Percentiles rank a stretch among this genome's conserved stretches.
Conservation (phyloP, 2,113 vertebrate genomes). For the Lepisosteus oculatus region DNA sequence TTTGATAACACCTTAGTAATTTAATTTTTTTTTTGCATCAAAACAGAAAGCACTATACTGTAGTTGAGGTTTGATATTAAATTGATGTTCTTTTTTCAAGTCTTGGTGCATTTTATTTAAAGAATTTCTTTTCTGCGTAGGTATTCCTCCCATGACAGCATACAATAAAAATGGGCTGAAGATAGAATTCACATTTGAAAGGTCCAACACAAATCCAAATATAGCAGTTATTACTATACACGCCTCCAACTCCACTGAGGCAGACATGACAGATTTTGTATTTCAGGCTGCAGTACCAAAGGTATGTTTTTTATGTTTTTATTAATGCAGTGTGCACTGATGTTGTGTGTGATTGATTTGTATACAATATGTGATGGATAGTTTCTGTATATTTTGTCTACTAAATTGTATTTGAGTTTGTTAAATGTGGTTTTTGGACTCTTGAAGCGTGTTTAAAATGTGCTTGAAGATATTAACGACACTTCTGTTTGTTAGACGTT, state of each 20-base stretch:
- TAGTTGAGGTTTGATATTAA: too few relatives aligned
- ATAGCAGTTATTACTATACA: constrained; percentile 96
- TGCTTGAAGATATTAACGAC: too few relatives aligned
- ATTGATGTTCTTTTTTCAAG: too few relatives aligned
- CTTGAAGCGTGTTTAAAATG: too few relatives aligned
- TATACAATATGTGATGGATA: too few relatives aligned
- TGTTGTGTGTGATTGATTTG: not conserved
- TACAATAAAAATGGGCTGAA: constrained; percentile 98
- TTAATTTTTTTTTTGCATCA: too few relatives aligned
- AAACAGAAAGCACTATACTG: too few relatives aligned
- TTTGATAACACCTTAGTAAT: too few relatives aligned
- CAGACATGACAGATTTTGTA: constrained; percentile 97
- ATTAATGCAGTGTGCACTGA: too few relatives aligned
- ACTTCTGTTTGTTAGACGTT: constrained; percentile 75
- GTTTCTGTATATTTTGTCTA: too few relatives aligned
- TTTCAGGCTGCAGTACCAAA: constrained; percentile 99
- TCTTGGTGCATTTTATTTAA: not conserved
- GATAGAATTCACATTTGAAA: constrained; percentile 97
- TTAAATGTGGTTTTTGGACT: too few relatives aligned
- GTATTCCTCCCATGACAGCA: constrained; percentile 91
- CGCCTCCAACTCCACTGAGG: constrained; percentile 90
- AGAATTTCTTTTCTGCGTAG: constrained; percentile 51
- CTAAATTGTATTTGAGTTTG: too few relatives aligned
- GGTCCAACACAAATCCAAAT: constrained; percentile 93
- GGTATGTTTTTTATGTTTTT: constrained; percentile 60